Evolutionary conservation across 2,797 vertebrate genomes (phyloP).

Genomic region (Sarcoramphus papa): DNA sequence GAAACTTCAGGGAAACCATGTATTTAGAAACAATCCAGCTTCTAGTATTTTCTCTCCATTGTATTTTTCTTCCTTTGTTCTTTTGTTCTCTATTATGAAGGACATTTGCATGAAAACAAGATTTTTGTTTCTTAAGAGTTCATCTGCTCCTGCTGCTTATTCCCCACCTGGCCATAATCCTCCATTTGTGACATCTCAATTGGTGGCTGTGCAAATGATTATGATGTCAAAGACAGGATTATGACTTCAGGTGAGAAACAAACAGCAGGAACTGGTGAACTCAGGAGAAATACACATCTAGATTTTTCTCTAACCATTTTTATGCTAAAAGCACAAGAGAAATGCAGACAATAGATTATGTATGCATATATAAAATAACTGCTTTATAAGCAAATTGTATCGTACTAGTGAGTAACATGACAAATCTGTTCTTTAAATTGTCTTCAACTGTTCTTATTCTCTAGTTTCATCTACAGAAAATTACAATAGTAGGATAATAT

Average conservation of each 20-base stretch:
- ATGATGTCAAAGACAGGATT: conserved; percentile 73
- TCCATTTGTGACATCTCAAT: conserved; percentile 60
- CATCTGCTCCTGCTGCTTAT: conserved; percentile 54
- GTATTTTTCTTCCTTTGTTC: conserved; percentile 35
- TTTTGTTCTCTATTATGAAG: conserved; percentile 44
- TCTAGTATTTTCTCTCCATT: not conserved
- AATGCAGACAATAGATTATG: conserved; percentile 2
- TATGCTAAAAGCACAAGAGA: conserved; percentile 53
- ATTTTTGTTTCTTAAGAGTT: conserved; percentile 58
- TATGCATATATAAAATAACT: not conserved
- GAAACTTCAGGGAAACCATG: conserved; percentile 1
- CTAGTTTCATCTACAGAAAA: not conserved
- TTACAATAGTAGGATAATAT: not conserved
- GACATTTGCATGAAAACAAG: conserved; percentile 65
- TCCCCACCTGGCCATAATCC: conserved; percentile 58
- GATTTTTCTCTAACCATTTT: conserved; percentile 66
- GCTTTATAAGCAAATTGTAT: conserved; percentile 1
- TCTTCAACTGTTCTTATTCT: not conserved
- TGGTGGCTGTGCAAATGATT: conserved; percentile 69
- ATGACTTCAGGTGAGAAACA: conserved; percentile 72
- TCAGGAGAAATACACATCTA: conserved; percentile 66
- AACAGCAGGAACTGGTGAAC: conserved; percentile 71
- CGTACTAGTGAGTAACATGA: not conserved
- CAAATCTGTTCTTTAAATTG: not conserved
- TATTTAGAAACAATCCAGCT: conserved; percentile 35